phyloP scores from a whole-genome alignment of 2,113 vertebrate species.

The Columba livia region DNA sequence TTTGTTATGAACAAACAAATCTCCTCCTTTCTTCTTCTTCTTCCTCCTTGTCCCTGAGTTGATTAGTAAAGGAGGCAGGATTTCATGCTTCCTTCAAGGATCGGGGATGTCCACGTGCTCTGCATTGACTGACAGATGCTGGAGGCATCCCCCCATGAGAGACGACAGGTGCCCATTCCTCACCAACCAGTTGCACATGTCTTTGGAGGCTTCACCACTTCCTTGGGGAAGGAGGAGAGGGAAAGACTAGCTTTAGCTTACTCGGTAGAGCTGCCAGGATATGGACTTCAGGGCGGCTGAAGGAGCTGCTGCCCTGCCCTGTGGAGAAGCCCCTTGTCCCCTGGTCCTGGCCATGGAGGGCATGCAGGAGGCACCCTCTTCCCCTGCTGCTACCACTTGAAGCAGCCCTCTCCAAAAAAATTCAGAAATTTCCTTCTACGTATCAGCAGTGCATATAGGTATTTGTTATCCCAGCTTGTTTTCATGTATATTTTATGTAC shows the following conservation, averaged over 20 bases:
- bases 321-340: background rate
- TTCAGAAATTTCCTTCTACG: background rate
- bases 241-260: background rate
- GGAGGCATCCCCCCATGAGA: background rate
- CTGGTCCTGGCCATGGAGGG: background rate
- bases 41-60: background rate
- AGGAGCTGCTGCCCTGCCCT: background rate
- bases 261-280: background rate
- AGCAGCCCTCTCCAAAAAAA: background rate
- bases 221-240: background rate
- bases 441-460: background rate
- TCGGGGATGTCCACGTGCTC: rapidly evolving
- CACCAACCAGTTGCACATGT: rapidly evolving
- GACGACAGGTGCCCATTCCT: background rate
- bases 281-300: background rate
- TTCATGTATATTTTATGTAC: background rate
- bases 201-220: background rate
- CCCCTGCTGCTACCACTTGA: background rate
- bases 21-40: background rate
- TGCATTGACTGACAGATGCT: background rate
- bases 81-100: rapidly evolving
- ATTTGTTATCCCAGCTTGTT: background rate
- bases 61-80: background rate
- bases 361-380: background rate
- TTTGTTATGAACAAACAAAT: background rate